A percentile compares a stretch with the other conserved stretches of the same genome.
phyloP scores from a whole-genome alignment of 2,888 invertebrate genomes.

The Diabrotica balteata region DNA sequence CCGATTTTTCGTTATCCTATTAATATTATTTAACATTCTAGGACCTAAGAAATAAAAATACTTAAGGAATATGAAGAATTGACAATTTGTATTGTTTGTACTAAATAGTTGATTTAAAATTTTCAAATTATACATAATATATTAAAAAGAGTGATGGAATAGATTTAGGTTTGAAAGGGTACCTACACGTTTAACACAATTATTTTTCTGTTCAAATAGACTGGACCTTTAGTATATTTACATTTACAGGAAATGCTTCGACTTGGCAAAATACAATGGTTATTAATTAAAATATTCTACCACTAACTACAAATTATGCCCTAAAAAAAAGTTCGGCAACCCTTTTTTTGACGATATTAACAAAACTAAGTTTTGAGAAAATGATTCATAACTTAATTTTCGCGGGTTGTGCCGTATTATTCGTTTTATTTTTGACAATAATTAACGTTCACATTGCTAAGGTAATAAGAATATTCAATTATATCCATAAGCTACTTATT shows the following conservation, averaged over 20 bases:
- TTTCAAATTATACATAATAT: slow-evolving; percentile 8
- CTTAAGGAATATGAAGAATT: slow-evolving; percentile 16
- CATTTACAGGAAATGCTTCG: not conserved
- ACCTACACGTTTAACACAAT: not conserved
- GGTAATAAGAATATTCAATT: too few relatives aligned
- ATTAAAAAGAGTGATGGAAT: slow-evolving; percentile 3
- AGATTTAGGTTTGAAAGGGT: slow-evolving; percentile 25
- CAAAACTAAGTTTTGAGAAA: too few relatives aligned
- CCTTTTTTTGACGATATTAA: too few relatives aligned
- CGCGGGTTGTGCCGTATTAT: too few relatives aligned
- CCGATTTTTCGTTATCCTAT: slow-evolving; percentile 4
- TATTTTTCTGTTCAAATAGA: slow-evolving; percentile 17
- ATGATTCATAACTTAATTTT: too few relatives aligned
- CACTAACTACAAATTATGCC: too few relatives aligned
- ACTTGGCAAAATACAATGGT: not conserved
- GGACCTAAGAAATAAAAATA: slow-evolving; percentile 20
- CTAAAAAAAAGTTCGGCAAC: too few relatives aligned
- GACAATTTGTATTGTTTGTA: slow-evolving; percentile 17
- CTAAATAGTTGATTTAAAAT: slow-evolving; percentile 7
- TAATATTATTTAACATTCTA: slow-evolving; percentile 15
- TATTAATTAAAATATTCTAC: too few relatives aligned
- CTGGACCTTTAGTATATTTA: slow-evolving; percentile 9
- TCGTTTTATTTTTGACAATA: too few relatives aligned
- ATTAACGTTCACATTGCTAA: too few relatives aligned
- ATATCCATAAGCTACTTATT: too few relatives aligned